Evolutionary conservation across 1,140 invertebrate genomes (phyloP), one percentile per base, ranked within the genome.

Genomic region (Mylabris phalerata): DNA sequence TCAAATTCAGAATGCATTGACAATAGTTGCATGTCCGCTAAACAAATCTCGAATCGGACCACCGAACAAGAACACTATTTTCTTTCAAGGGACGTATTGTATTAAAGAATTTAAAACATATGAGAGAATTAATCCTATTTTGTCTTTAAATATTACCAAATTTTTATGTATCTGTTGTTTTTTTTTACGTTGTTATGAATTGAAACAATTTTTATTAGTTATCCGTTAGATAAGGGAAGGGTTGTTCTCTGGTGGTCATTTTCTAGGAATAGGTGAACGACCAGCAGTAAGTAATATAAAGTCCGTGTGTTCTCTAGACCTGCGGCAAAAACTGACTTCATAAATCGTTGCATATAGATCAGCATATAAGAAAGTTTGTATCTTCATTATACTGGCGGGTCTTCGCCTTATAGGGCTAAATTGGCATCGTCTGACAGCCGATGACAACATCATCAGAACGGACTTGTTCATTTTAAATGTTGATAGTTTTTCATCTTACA

Each of bases 371-470:
- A 69, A 68, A 69, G 66, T 71, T 68, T 61, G 67, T 66, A 67
- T 69, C 69, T 71, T 71, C 67, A 71, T 71, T 69, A 71, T 66
- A 55, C 63, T 50, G 57, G 62, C 62, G 57, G 59, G 62, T 59
- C 61, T 48, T 41, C 50, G 60, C 69, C 69, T 61, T 71, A 69
- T 71, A 71, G 69, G 67, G 69, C 60, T 67, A 71, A 71, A 67
- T 71, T 67, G 69, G 63, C 55, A 62, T 60, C 48, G 60, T 62
- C 61, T 66, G 67, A 69, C 67, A 65, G 55, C 63, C 66, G 67
- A 68, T 71, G 67, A 71, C 69, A 67, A 71, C 67, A 71, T 71
- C 69, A 69, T 68, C 67, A 69, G 32, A 32, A 56, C 57, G 62
- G 65, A 63, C 67, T 64, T 60, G 19, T 62, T 62, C 60, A 51